Evolutionary conservation across 2,888 invertebrate genomes (phyloP), one percentile per base, ranked within the genome.

Genomic region (Eupithecia subumbrata): DNA sequence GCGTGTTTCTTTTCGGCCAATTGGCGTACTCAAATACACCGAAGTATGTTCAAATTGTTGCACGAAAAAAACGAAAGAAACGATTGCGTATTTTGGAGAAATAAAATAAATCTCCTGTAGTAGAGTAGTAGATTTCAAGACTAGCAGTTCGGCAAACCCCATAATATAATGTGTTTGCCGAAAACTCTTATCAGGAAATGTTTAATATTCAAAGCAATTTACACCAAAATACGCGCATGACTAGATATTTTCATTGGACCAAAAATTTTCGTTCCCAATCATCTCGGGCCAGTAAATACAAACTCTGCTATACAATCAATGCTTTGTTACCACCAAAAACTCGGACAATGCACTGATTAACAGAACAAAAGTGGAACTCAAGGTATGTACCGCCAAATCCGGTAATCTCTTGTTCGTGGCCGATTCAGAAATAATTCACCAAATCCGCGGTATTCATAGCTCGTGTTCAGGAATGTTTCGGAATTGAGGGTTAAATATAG

Each of bases 401-500:
- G 40, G 68, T 68, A 73, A 68, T 68, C 73, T 73, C 56, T 66
- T 72, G 34, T 72, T 72, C 48, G 66, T 66, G 71, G 71, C 37
- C 22, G 40, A 40, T 40, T 60, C 71, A 60, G 37, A 71, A 71
- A 71, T 71, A 71, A 71, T 71, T 63, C 63, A 71, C 30, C 11
- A 43, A 63, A 34, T 34, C 60, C 60, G 64, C 43, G 34, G 43
- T 43, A 18, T 34, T 34, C 64, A 34, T 64, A 34, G 64, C 64
- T 34, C 64, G 64, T 34, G 34, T 18, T 64, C 34, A 18, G 30
- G 64, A 34, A 64, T 64, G 18, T 64, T 64, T 64, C 30, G 18
- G 34, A 60, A 25, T 60, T 60, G 60, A 25, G 60, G 64, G 64
- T 34, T 79, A 77, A 68, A 77, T 78, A 72, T 64, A 34, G 34